These are phyloP conservation scores for Callocephalon fimbriatum DNA, from an alignment of 2,113 vertebrate genomes.

Conservation along the genomic window DNA sequence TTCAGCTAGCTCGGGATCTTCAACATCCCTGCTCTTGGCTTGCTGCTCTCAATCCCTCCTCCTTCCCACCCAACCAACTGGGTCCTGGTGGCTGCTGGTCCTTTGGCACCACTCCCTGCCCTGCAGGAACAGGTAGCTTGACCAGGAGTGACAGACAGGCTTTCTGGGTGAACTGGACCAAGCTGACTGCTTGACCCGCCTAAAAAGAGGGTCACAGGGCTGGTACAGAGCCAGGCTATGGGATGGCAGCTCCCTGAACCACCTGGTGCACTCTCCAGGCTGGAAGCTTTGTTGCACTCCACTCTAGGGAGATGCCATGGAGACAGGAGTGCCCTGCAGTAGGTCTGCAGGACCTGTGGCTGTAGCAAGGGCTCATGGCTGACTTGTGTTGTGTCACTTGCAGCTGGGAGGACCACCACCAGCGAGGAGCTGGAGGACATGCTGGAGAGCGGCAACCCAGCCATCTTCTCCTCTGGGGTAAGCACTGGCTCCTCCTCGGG, in stretches of 20 bases:
- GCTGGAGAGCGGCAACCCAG: slow-evolving; percentile 95
- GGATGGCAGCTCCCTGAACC: not conserved
- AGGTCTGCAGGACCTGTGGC: not conserved
- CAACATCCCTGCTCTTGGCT: not conserved
- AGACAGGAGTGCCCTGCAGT: not conserved
- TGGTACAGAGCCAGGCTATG: not conserved
- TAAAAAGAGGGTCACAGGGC: accelerated
- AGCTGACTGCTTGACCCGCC: not conserved
- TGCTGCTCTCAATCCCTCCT: not conserved
- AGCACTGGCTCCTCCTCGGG: not conserved
- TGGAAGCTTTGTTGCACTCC: not conserved
- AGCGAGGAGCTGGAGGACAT: slow-evolving; percentile 97
- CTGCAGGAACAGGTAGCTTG: accelerated
- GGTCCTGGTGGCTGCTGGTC: not conserved
- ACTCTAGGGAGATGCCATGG: not conserved
- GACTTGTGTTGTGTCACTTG: not conserved
- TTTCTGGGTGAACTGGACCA: not conserved
- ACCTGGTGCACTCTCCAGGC: accelerated
- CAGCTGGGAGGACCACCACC: slow-evolving; percentile 95
- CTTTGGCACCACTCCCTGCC: not conserved
- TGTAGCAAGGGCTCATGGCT: not conserved
- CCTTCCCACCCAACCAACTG: not conserved
- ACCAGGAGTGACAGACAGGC: not conserved
- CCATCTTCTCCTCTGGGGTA: slow-evolving; percentile 96
- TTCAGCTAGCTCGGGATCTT: not conserved